A percentile compares a stretch with the other conserved stretches of the same genome.
phyloP scores from a whole-genome alignment of 2,888 invertebrate species.

The Macaria liturata region DNA sequence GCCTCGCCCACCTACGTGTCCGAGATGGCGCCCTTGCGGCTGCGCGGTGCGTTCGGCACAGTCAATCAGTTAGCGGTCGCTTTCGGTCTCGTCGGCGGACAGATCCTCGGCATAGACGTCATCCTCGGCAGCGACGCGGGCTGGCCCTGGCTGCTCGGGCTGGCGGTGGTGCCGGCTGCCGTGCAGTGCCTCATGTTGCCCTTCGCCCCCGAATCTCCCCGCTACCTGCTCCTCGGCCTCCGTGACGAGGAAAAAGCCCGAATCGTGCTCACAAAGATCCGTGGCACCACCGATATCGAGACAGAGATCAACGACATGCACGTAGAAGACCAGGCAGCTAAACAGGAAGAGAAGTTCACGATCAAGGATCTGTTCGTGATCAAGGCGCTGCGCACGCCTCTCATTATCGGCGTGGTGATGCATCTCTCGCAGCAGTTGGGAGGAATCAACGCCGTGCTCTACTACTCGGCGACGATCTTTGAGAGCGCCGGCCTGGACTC shows the following conservation, averaged over 20 bases:
- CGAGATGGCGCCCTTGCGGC: slow-evolving; percentile 68
- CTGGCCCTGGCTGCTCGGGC: slow-evolving; percentile 76
- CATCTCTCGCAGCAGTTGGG: slow-evolving; percentile 78
- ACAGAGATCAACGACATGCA: slow-evolving; percentile 78
- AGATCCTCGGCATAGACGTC: slow-evolving; percentile 75
- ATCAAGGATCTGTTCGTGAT: slow-evolving; percentile 65
- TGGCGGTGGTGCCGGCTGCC: slow-evolving; percentile 68
- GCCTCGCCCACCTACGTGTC: slow-evolving; percentile 80
- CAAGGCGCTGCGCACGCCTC: slow-evolving; percentile 61
- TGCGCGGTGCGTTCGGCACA: slow-evolving; percentile 77
- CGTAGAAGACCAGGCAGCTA: slow-evolving; percentile 70
- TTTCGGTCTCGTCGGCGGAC: slow-evolving; percentile 68
- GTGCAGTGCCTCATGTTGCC: slow-evolving; percentile 69
- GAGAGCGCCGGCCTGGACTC: slow-evolving; percentile 83
- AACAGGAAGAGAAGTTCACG: slow-evolving; percentile 69
- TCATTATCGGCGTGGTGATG: slow-evolving; percentile 78
- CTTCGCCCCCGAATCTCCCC: slow-evolving; percentile 74
- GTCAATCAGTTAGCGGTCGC: slow-evolving; percentile 79
- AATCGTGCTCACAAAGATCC: slow-evolving; percentile 57
- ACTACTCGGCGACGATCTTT: slow-evolving; percentile 88
- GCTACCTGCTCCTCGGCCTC: slow-evolving; percentile 66
- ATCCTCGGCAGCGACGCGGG: slow-evolving; percentile 72
- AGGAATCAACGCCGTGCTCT: slow-evolving; percentile 85
- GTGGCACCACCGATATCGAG: slow-evolving; percentile 68
- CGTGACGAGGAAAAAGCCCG: slow-evolving; percentile 71